These are phyloP conservation scores for Hippocampus mohnikei DNA, from an alignment of 2,113 vertebrate species.

Conservation along the genomic window DNA sequence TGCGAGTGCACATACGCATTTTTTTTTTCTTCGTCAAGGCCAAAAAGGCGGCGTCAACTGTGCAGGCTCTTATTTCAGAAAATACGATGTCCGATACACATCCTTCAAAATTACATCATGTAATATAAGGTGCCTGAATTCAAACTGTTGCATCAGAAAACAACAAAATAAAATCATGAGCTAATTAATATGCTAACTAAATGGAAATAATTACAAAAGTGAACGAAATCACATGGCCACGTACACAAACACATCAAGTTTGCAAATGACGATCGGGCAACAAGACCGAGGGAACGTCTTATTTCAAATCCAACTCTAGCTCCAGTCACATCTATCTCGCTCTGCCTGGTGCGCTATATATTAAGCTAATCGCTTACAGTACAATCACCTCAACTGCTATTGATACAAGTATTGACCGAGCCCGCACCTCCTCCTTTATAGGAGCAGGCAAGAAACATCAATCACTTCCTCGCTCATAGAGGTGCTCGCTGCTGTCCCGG, in stretches of 20 bases:
- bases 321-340: background rate
- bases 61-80: background rate
- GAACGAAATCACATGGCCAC: no score
- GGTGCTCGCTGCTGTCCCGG: conserved; percentile 11
- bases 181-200: no score
- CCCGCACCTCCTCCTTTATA: conserved; percentile 14
- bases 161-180: no score
- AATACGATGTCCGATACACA: background rate
- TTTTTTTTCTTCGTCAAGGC: background rate
- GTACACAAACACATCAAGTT: background rate
- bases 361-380: conserved; percentile 15
- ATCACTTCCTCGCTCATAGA: conserved; percentile 29
- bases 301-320: background rate
- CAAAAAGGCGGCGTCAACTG: background rate
- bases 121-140: no score
- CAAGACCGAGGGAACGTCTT: conserved; percentile 4
- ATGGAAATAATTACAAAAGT: background rate
- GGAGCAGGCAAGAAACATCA: conserved; percentile 16
- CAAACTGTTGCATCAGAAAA: no score
- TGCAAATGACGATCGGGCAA: background rate
- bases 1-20: background rate
- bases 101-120: background rate
- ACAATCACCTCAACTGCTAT: conserved; percentile 15
- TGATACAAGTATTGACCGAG: conserved; percentile 28
- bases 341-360: background rate